Evolutionary conservation across 92 coral and sea anemone genomes (phyloP).

Genomic region (Parazoanthus swiftii): DNA sequence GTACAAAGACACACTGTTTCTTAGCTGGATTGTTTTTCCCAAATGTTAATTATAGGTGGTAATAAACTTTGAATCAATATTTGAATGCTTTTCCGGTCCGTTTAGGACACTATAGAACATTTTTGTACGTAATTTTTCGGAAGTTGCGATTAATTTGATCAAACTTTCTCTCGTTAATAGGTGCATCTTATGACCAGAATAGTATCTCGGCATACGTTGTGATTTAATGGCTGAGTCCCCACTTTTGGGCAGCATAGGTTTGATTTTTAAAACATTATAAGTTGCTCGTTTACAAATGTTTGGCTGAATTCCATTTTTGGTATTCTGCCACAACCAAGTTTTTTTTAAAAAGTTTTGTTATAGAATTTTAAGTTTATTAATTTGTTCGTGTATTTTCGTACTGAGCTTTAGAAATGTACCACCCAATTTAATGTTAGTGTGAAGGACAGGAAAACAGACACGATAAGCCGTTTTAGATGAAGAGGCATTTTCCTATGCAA

Average conservation of each 20-base stretch:
- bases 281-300: background rate
- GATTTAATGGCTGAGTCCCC: conserved; percentile 5
- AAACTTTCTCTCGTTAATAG: conserved; percentile 19
- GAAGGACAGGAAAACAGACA: conserved; percentile 11
- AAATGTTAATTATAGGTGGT: conserved; percentile 39
- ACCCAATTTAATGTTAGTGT: background rate
- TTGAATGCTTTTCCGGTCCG: conserved; percentile 42
- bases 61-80: conserved; percentile 40
- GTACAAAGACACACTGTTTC: conserved; percentile 35
- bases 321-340: background rate
- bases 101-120: background rate
- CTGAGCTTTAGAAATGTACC: background rate
- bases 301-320: background rate
- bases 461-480: conserved; percentile 39
- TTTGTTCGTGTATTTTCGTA: background rate
- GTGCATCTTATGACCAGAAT: background rate
- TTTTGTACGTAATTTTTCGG: conserved; percentile 31
- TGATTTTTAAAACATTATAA: background rate
- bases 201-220: background rate
- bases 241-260: background rate
- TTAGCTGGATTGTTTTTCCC: conserved; percentile 28
- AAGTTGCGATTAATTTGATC: conserved; percentile 16
- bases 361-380: background rate
- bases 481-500: conserved; percentile 23
- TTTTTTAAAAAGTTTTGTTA: background rate